These are phyloP conservation scores for Xiphorhynchus elegans DNA, from an alignment of 2,113 vertebrate species.

Conservation along the genomic window DNA sequence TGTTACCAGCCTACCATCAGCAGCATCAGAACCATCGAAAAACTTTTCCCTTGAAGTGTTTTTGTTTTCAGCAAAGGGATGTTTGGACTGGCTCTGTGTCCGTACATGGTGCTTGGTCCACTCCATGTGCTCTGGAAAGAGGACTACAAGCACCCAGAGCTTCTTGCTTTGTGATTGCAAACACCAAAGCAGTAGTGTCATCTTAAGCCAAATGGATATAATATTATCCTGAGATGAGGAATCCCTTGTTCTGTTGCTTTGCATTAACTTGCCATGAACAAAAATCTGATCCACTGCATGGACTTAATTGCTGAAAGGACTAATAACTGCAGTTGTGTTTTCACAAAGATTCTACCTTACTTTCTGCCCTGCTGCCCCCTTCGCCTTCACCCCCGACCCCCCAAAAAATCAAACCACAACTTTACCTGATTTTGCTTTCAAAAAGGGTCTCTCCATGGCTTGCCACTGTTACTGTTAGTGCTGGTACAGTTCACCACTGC, in stretches of 20 bases:
- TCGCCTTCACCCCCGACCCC: accelerated
- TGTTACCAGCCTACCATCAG: neutral
- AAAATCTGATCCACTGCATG: neutral
- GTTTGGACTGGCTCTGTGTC: neutral
- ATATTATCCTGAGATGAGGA: neutral
- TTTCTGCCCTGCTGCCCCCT: neutral
- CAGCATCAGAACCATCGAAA: neutral
- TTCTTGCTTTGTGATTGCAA: neutral
- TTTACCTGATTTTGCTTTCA: neutral
- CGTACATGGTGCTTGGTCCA: accelerated
- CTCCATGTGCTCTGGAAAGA: neutral
- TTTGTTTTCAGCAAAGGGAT: neutral
- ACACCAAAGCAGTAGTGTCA: neutral
- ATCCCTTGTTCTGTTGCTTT: neutral
- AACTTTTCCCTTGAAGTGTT: neutral
- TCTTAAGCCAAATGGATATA: neutral
- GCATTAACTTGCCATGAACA: neutral
- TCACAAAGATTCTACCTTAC: neutral
- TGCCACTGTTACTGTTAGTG: neutral
- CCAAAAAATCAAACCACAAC: neutral
- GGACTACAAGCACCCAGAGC: neutral
- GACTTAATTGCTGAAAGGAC: neutral
- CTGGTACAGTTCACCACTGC: neutral
- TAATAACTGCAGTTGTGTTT: neutral
- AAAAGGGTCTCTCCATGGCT: neutral